Evolutionary conservation across 2,797 vertebrate genomes (phyloP), one percentile per base, ranked within the genome.

Genomic region (Coregonus suidteri): DNA sequence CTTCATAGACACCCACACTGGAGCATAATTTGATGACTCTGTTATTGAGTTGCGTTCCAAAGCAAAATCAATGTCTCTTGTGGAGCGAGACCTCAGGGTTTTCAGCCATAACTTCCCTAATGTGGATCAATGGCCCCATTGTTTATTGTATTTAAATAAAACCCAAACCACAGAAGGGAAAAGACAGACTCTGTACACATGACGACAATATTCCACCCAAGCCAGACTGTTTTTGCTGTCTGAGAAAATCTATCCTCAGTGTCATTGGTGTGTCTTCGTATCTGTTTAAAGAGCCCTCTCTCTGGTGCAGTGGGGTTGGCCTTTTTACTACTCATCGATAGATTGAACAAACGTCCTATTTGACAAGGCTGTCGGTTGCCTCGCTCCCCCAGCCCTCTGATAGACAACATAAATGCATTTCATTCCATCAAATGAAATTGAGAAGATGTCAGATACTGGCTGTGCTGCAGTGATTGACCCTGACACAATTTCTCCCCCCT

Each of bases 401-500:
- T 41, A 71, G 78, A 56, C 76, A 84, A 79, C 86, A 84, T 69
- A 86, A 90, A 88, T 76, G 81, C 80, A 73, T 62, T 76, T 87
- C 81, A 84, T 85, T 86, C 83, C 81, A 76, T 91, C 82, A 86
- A 81, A 86, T 85, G 77, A 82, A 87, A 85, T 78, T 68, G 86
- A 82, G 81, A 76, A 84, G 86, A 87, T 83, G 83, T 87, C 86
- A 88, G 85, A 67, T 68, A 73, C 80, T 82, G 84, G 85, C 81
- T 51, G 4, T 69, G 53, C 78, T 91, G 89, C 84, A 84, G 65
- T 77, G 81, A 84, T 78, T 86, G 86, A 90, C 83, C 81, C 79
- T 41, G 54, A 64, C 81, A 73, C 75, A 74, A 37, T 81, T 83
- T 83, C 79, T 79, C 84, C 77, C 69, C 65, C 83, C 75, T 72